These are phyloP conservation scores for Diorhabda sublineata DNA, from an alignment of 1,140 invertebrate genomes.

Conservation along the genomic window DNA sequence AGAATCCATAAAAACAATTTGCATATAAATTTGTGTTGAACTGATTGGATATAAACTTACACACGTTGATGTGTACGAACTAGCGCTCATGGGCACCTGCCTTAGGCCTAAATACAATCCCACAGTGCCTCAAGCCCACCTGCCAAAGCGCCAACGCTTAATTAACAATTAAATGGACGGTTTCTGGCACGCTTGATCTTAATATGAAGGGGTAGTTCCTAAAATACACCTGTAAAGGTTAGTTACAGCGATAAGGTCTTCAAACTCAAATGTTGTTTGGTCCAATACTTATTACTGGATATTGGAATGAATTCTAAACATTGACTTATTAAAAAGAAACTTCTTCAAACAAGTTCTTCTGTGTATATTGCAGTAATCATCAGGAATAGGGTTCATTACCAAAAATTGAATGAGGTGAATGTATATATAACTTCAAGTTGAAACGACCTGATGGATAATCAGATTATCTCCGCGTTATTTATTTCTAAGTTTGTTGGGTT, in stretches of 20 bases:
- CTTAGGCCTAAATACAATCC: not conserved
- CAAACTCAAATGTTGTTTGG: not conserved
- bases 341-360: too few species aligned
- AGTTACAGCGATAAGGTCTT: not conserved
- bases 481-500: too few species aligned
- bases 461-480: too few species aligned
- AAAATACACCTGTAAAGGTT: slow-evolving; percentile 7
- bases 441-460: too few species aligned
- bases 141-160: slow-evolving; percentile 11
- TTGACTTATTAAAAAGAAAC: too few species aligned
- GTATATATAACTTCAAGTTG: too few species aligned
- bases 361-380: too few species aligned
- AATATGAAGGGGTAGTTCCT: slow-evolving; percentile 8
- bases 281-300: not conserved
- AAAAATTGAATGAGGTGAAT: too few species aligned
- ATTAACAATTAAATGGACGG: slow-evolving; percentile 7
- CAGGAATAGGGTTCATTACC: too few species aligned
- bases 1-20: not conserved
- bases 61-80: not conserved
- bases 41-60: slow-evolving; percentile 3
- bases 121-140: not conserved
- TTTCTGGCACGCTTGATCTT: slow-evolving; percentile 8
- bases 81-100: slow-evolving; percentile 4
- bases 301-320: too few species aligned
- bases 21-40: slow-evolving; percentile 9